A percentile compares a stretch with the other conserved stretches of the same genome.
Evolutionary conservation across 2,888 invertebrate species (phyloP).

Genomic region (Thecophora atra): DNA sequence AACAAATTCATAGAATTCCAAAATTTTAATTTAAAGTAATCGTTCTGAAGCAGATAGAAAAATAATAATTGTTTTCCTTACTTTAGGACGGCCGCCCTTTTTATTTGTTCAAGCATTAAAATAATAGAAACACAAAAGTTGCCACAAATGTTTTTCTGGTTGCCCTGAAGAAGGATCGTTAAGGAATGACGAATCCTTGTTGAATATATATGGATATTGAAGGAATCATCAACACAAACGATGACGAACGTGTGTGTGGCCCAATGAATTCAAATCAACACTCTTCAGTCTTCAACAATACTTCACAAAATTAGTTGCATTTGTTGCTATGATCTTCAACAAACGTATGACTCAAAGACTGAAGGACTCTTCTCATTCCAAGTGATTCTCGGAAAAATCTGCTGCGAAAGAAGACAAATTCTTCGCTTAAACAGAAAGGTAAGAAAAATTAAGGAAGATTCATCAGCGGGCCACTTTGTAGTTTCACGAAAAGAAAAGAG

Average conservation of each 20-base stretch:
- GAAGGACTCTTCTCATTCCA: neutral
- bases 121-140: neutral
- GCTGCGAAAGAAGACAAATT: neutral
- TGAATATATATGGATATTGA: conserved; percentile 1
- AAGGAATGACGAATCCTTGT: neutral
- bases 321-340: conserved; percentile 4
- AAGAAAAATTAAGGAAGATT: neutral
- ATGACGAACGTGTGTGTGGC: conserved; percentile 13
- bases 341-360: neutral
- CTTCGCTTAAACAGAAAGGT: neutral
- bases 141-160: neutral
- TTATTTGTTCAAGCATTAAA: neutral
- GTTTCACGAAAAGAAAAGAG: no score
- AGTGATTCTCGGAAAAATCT: neutral
- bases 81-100: neutral
- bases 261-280: neutral
- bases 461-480: neutral
- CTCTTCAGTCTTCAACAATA: conserved; percentile 15
- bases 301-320: neutral
- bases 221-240: neutral
- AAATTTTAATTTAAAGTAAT: no score
- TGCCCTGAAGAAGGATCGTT: neutral
- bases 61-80: neutral
- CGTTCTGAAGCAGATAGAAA: no score
- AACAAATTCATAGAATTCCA: no score